Conservation (phyloP, 2,797 vertebrate genomes). For the Ceyx erithaca region DNA sequence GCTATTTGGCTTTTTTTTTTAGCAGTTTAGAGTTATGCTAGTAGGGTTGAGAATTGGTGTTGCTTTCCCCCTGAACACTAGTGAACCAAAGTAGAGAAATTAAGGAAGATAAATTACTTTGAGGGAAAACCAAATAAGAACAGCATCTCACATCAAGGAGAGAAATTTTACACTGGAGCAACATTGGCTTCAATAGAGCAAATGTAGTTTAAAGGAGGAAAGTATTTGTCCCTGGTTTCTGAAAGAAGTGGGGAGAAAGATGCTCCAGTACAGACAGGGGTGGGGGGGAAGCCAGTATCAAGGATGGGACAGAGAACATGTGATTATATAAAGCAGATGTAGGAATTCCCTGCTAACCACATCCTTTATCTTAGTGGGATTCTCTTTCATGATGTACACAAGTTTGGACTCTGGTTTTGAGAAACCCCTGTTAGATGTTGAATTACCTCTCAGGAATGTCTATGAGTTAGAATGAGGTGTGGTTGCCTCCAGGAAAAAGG, state of each 20-base stretch:
- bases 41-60: neutral
- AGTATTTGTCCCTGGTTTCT: neutral
- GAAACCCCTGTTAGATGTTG: neutral
- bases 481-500: neutral
- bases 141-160: neutral
- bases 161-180: neutral
- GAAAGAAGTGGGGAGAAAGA: neutral
- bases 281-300: fast-evolving
- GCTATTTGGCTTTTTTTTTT: neutral
- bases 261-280: neutral
- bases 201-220: neutral
- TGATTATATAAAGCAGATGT: neutral
- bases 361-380: neutral
- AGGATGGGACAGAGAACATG: neutral
- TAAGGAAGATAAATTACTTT: neutral
- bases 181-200: neutral
- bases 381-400: neutral
- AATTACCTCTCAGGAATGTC: neutral
- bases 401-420: neutral
- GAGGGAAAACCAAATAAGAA: neutral
- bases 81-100: neutral
- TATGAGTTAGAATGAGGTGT: neutral
- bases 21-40: neutral
- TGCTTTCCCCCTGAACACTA: neutral
- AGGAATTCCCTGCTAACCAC: neutral